Percentiles rank a stretch among this genome's conserved stretches.
Conservation (phyloP, 2,113 vertebrate genomes). For the Elaphurus davidianus region DNA sequence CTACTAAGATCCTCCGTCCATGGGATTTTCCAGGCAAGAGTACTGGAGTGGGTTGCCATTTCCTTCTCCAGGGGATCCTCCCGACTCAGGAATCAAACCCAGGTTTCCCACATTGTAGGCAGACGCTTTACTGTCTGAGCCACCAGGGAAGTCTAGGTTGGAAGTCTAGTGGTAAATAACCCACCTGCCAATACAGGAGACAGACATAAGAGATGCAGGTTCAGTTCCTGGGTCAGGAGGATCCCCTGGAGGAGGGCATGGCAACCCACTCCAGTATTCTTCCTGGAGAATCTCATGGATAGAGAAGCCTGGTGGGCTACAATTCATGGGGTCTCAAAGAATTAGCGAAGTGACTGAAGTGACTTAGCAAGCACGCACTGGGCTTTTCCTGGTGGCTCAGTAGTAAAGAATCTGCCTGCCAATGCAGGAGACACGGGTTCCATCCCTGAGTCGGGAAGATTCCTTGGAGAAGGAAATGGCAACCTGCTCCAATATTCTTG, state of each 20-base stretch:
- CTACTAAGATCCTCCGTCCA: no score
- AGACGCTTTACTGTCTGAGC: no score
- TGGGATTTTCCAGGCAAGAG: no score
- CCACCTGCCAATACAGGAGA: neutral
- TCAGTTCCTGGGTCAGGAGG: neutral
- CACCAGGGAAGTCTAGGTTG: no score
- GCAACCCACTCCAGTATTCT: neutral
- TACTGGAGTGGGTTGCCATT: no score
- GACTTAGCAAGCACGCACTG: neutral
- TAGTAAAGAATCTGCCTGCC: neutral
- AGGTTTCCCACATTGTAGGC: no score
- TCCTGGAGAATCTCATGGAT: neutral
- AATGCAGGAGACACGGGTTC: neutral
- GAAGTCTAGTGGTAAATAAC: neutral
- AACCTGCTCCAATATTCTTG: neutral
- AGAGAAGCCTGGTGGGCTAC: neutral
- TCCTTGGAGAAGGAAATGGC: neutral
- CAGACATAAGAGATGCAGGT: neutral
- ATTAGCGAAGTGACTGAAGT: neutral
- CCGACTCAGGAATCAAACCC: no score
- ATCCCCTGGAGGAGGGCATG: neutral
- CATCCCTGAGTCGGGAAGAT: neutral
- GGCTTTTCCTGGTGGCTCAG: neutral
- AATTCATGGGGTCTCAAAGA: neutral
- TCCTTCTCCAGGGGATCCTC: no score